phyloP scores from a whole-genome alignment of 2,113 vertebrate genomes.

The Micromys minutus region DNA sequence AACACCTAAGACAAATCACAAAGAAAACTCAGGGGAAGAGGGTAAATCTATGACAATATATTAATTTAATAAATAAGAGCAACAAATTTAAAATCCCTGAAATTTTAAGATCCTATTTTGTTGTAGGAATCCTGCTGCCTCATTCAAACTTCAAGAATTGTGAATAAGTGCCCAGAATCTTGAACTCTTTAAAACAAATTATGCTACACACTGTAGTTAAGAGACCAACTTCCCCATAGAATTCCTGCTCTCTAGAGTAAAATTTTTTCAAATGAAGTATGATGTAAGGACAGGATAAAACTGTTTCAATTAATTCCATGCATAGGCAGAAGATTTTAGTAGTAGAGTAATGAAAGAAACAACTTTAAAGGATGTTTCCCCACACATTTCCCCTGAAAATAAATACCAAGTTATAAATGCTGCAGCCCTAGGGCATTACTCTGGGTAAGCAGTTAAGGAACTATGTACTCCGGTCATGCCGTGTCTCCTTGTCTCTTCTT shows the following conservation, averaged over 20 bases:
- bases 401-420: neutral
- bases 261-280: neutral
- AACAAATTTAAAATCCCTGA: neutral
- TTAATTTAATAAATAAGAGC: neutral
- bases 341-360: neutral
- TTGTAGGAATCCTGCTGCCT: neutral
- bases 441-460: neutral
- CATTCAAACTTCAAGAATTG: neutral
- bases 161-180: neutral
- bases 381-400: neutral
- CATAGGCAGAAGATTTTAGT: neutral
- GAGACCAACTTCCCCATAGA: conserved; percentile 2
- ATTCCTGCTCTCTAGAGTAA: conserved; percentile 9
- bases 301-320: neutral
- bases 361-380: neutral
- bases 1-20: neutral
- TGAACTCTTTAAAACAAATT: conserved; percentile 53
- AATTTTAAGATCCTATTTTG: neutral
- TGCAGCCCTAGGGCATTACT: neutral
- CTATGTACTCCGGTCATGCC: neutral
- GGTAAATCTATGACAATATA: neutral
- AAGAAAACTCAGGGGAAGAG: neutral
- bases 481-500: neutral
- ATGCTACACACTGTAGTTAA: neutral
- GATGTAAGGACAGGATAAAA: neutral